Evolutionary conservation across 2,797 vertebrate species (phyloP).

Genomic region (Buphagus erythrorhynchus): DNA sequence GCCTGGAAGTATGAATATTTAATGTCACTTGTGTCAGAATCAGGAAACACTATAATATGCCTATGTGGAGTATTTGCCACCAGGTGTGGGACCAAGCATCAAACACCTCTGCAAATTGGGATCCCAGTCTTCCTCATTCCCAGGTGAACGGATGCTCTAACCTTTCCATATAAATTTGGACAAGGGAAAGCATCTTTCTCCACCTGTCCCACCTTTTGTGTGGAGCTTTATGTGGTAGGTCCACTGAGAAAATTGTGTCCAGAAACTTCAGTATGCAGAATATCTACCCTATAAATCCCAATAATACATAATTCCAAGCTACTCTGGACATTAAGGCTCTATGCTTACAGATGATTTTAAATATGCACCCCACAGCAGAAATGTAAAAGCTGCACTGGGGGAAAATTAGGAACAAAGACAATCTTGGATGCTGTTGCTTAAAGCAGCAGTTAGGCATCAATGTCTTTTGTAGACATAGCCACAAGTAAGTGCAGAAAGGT

Average conservation of each 20-base stretch:
- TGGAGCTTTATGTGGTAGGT: neutral
- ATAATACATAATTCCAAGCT: neutral
- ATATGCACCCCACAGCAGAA: neutral
- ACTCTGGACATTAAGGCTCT: neutral
- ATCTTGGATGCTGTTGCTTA: neutral
- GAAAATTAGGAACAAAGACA: neutral
- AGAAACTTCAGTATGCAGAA: neutral
- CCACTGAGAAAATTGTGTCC: neutral
- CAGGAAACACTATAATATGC: neutral
- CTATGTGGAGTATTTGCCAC: neutral
- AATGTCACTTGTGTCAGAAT: neutral
- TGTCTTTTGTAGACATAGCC: neutral
- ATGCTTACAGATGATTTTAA: neutral
- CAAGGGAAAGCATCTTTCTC: neutral
- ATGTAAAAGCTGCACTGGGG: neutral
- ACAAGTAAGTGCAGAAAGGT: slow-evolving; percentile 37
- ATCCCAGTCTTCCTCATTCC: neutral
- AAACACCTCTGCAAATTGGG: neutral
- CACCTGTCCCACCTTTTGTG: neutral
- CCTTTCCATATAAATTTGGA: neutral
- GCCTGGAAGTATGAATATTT: neutral
- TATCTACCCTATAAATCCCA: neutral
- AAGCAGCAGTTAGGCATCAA: neutral
- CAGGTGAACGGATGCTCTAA: neutral
- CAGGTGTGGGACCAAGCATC: neutral